Evolutionary conservation across 2,888 invertebrate genomes (phyloP).

Genomic region (Caenorhabditis sp.): DNA sequence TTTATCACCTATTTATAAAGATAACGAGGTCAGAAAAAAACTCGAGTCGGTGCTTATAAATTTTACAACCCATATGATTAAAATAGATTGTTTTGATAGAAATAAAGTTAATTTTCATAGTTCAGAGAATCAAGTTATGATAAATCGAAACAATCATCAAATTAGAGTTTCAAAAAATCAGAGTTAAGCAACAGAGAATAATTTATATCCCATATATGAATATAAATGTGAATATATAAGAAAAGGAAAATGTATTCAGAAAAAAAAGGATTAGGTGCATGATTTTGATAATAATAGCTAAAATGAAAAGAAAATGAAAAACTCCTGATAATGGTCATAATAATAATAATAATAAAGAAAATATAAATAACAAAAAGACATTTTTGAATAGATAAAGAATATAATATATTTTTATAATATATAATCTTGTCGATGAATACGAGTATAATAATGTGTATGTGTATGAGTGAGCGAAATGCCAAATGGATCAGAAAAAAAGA

Average conservation of each 20-base stretch:
- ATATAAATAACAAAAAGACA: background rate
- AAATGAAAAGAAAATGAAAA: background rate
- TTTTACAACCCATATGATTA: too few species aligned
- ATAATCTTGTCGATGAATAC: constrained; percentile 1
- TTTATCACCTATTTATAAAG: too few species aligned
- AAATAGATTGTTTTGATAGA: too few species aligned
- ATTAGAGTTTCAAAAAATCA: background rate
- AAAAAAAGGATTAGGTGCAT: background rate
- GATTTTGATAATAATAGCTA: background rate
- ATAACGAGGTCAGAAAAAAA: too few species aligned
- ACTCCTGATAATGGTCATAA: background rate
- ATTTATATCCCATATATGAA: background rate
- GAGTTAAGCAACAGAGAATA: background rate
- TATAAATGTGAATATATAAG: background rate
- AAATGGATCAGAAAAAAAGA: constrained; percentile 10
- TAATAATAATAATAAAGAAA: background rate
- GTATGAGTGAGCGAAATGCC: background rate
- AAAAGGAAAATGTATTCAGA: background rate
- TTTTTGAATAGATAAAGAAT: constrained; percentile 7
- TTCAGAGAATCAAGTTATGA: too few species aligned
- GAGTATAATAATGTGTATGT: background rate
- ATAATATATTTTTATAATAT: background rate
- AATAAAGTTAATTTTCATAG: too few species aligned
- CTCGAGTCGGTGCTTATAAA: too few species aligned
- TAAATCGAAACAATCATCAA: too few species aligned